These are phyloP conservation scores for Procambarus virginalis DNA, from an alignment of 1,140 invertebrate species.

Conservation along the genomic window DNA sequence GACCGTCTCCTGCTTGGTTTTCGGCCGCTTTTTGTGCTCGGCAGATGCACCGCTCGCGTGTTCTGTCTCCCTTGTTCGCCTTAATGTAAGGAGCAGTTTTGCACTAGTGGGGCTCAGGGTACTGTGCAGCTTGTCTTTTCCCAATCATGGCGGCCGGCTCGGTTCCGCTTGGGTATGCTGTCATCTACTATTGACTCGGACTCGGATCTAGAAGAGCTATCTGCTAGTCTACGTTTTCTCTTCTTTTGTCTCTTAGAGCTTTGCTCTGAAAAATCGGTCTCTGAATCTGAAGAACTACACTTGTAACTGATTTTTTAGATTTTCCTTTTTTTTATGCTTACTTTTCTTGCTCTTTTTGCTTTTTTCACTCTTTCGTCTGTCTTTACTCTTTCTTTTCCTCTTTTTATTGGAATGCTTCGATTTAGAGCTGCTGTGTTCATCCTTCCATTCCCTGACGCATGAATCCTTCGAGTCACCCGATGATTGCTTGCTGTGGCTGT, in stretches of 20 bases:
- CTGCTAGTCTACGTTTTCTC: not conserved
- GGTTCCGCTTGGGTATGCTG: too few species aligned
- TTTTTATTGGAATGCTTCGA: slow-evolving; percentile 24
- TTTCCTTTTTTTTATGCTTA: slow-evolving; percentile 39
- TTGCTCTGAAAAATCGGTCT: not conserved
- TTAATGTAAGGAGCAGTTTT: too few species aligned
- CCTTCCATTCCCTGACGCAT: slow-evolving; percentile 12
- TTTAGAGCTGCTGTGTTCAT: slow-evolving; percentile 10
- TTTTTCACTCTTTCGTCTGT: slow-evolving; percentile 7
- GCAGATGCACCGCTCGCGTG: too few species aligned
- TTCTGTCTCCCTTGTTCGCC: too few species aligned
- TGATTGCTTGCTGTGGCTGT: slow-evolving; percentile 2
- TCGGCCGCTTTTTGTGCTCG: too few species aligned
- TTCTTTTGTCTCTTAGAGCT: not conserved
- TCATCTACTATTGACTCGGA: slow-evolving; percentile 15
- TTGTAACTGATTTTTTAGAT: slow-evolving; percentile 11
- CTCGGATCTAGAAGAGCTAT: not conserved
- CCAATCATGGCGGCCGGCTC: too few species aligned
- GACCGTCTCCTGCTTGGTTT: too few species aligned
- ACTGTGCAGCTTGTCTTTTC: too few species aligned
- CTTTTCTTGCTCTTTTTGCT: slow-evolving; percentile 39
- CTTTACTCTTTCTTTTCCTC: slow-evolving; percentile 25
- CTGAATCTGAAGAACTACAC: not conserved
- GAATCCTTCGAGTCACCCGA: slow-evolving; percentile 11
- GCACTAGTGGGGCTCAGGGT: too few species aligned